These are phyloP conservation scores for Platygyra sinensis DNA, from an alignment of 64 coral and sea anemone genomes.

Conservation along the genomic window DNA sequence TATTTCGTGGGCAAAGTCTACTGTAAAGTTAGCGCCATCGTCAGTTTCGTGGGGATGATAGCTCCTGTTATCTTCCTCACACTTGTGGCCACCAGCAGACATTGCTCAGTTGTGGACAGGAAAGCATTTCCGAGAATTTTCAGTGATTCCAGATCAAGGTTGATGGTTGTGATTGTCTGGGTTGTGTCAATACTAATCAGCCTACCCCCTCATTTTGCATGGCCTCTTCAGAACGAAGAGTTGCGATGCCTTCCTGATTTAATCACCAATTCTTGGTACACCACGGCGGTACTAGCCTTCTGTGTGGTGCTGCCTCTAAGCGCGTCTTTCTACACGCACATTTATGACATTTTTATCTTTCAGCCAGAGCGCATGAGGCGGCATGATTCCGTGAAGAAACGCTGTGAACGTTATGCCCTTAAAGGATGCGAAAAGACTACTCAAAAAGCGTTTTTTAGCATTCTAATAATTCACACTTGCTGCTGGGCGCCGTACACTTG, in stretches of 20 bases:
- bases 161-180: conserved; percentile 68
- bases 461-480: conserved; percentile 69
- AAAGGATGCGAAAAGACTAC: conserved; percentile 49
- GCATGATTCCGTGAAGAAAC: conserved; percentile 28
- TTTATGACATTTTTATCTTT: conserved; percentile 70
- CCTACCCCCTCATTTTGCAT: conserved; percentile 67
- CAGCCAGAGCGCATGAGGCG: conserved; percentile 61
- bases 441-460: conserved; percentile 76
- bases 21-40: conserved; percentile 58
- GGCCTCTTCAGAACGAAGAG: conserved; percentile 17
- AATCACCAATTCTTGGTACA: conserved; percentile 72
- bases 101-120: conserved; percentile 62
- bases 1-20: conserved; percentile 51
- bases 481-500: conserved; percentile 76
- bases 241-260: conserved; percentile 74
- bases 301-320: conserved; percentile 53
- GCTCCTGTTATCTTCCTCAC: conserved; percentile 71
- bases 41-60: conserved; percentile 69
- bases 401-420: conserved; percentile 53
- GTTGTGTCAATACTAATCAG: conserved; percentile 42
- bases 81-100: conserved; percentile 56
- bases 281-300: conserved; percentile 47
- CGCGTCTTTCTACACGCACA: conserved; percentile 51
- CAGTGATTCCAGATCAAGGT: conserved; percentile 18
- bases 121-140: conserved; percentile 74